A percentile compares a stretch with the other conserved stretches of the same genome.
phyloP scores from a whole-genome alignment of 2,113 vertebrate species.

The Nibea albiflora region DNA sequence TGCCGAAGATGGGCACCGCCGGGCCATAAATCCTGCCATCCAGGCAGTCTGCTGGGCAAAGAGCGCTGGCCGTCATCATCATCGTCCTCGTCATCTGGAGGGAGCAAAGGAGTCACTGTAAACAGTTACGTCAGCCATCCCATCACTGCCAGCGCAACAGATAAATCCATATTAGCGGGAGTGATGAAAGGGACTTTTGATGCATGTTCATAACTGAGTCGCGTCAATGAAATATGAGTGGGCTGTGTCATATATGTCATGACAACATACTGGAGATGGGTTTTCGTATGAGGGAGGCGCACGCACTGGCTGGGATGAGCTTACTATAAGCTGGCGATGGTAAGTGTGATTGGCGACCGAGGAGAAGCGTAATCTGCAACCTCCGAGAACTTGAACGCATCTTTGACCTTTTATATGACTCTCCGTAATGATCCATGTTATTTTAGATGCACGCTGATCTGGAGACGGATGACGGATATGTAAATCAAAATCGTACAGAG shows the following conservation, averaged over 20 bases:
- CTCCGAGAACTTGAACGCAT: conserved; percentile 61
- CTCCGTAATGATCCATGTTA: conserved; percentile 69
- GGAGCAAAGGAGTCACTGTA: conserved; percentile 68
- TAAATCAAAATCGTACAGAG: conserved; percentile 42
- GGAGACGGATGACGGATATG: conserved; percentile 58
- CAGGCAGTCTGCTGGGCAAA: conserved; percentile 56
- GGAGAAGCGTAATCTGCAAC: conserved; percentile 52
- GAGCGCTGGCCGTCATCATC: conserved; percentile 57
- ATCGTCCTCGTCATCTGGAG: conserved; percentile 62
- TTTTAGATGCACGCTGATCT: conserved; percentile 52
- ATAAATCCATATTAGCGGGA: conserved; percentile 85
- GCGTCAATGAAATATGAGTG: conserved; percentile 71
- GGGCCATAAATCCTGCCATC: conserved; percentile 81
- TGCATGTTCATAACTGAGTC: conserved; percentile 65
- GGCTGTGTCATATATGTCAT: conserved; percentile 75
- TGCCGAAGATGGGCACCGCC: conserved; percentile 68
- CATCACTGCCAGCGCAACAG: conserved; percentile 73
- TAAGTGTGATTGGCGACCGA: conserved; percentile 65
- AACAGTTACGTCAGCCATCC: conserved; percentile 80
- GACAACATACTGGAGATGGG: conserved; percentile 72
- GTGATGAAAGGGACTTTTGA: conserved; percentile 78
- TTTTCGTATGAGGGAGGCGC: conserved; percentile 54
- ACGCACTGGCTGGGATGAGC: conserved; percentile 44
- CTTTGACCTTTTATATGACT: conserved; percentile 75
- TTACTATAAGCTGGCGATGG: conserved; percentile 58